A percentile compares a stretch with the other conserved stretches of the same genome.
These are phyloP conservation scores for Synanceia verrucosa DNA, from an alignment of 2,797 vertebrate species.

Conservation along the genomic window DNA sequence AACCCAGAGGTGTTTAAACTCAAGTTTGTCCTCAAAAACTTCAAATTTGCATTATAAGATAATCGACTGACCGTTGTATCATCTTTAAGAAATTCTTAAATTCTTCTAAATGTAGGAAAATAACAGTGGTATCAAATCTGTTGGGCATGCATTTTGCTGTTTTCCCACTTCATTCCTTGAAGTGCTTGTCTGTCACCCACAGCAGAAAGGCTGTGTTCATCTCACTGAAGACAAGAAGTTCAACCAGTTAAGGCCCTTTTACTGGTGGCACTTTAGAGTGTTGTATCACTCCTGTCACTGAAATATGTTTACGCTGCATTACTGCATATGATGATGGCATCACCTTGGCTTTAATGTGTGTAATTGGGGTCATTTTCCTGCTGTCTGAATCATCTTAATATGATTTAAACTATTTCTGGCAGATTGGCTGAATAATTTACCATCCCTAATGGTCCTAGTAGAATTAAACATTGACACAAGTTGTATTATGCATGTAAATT, in stretches of 20 bases:
- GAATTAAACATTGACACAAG: constrained; percentile 74
- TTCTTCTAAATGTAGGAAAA: no score
- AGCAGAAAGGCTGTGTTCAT: background rate
- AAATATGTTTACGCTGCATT: background rate
- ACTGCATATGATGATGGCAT: background rate
- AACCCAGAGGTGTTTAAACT: no score
- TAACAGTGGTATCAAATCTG: background rate
- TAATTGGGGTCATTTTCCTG: constrained; percentile 33
- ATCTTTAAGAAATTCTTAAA: no score
- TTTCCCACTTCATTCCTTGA: background rate
- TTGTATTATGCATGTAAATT: constrained; percentile 72
- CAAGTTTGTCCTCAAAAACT: no score
- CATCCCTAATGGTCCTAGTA: constrained; percentile 65
- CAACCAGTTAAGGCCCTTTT: background rate
- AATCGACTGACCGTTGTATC: no score
- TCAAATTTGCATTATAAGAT: no score
- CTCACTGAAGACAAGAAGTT: background rate
- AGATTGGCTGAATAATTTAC: constrained; percentile 72
- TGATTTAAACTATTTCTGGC: constrained; percentile 57
- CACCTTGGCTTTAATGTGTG: constrained; percentile 1
- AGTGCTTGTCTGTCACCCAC: background rate
- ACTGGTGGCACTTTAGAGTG: background rate
- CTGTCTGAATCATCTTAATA: constrained; percentile 65
- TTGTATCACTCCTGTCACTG: background rate
- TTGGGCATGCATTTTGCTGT: background rate